These are phyloP conservation scores for Stegastes partitus DNA, from an alignment of 2,113 vertebrate species.

Conservation along the genomic window DNA sequence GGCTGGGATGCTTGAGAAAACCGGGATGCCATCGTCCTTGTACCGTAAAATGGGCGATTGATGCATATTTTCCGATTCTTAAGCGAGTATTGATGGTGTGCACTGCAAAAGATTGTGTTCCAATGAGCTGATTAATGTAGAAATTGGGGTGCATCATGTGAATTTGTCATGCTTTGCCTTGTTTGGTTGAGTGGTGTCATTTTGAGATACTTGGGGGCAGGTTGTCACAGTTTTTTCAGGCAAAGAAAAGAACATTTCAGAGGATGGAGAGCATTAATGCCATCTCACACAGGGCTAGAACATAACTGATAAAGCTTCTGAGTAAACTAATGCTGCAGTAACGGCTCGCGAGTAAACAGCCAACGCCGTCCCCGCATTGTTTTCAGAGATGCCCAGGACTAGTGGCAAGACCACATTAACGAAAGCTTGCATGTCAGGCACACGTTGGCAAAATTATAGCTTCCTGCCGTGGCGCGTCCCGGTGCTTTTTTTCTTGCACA, in stretches of 20 bases:
- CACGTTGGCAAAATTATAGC: conserved; percentile 49
- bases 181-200: neutral
- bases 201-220: neutral
- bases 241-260: neutral
- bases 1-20: neutral
- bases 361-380: conserved; percentile 28
- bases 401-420: conserved; percentile 28
- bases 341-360: conserved; percentile 35
- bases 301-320: conserved; percentile 42
- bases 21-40: too few relatives aligned
- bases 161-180: neutral
- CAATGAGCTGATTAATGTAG: neutral
- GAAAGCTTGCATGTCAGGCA: conserved; percentile 58
- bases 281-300: conserved; percentile 10
- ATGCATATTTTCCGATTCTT: neutral
- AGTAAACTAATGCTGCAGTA: conserved; percentile 10
- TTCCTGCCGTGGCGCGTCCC: conserved; percentile 43
- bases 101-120: neutral
- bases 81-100: neutral
- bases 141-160: neutral
- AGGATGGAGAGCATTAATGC: neutral
- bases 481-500: conserved; percentile 21
- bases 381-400: conserved; percentile 34
- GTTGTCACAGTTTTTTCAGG: neutral
- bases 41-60: too few relatives aligned